Conservation (phyloP, 1,140 invertebrate species). For the Drosophila pandora region DNA sequence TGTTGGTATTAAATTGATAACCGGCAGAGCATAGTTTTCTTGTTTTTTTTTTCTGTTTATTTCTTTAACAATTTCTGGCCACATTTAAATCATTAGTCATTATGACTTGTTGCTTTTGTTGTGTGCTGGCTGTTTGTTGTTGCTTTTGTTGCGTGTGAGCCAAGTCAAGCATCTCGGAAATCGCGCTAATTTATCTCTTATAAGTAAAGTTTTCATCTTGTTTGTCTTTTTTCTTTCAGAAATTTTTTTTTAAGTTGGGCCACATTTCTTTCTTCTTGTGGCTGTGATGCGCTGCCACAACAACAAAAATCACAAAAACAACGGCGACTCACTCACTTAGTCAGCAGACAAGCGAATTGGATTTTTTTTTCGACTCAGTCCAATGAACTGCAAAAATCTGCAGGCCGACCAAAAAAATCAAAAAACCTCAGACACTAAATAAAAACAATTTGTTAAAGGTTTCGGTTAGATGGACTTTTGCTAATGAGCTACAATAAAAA, state of each 20-base stretch:
- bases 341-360: conserved; percentile 48
- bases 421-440: conserved; percentile 2
- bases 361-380: conserved; percentile 51
- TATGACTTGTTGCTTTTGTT: conserved; percentile 63
- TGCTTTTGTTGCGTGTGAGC: conserved; percentile 39
- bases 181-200: conserved; percentile 74
- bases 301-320: conserved; percentile 33
- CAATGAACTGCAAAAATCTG: conserved; percentile 73
- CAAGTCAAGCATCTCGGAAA: conserved; percentile 55
- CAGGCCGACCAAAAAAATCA: conserved; percentile 20
- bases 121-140: conserved; percentile 16
- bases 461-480: conserved; percentile 25
- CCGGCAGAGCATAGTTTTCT: conserved; percentile 2
- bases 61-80: conserved; percentile 59
- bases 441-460: conserved; percentile 15
- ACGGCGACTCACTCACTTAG: conserved; percentile 74
- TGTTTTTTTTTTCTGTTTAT: neutral
- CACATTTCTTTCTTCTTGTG: conserved; percentile 31
- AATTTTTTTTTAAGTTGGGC: conserved; percentile 22
- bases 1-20: conserved; percentile 41
- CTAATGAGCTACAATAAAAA: conserved; percentile 11
- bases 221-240: conserved; percentile 5
- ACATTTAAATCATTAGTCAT: conserved; percentile 76
- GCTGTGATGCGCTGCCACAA: conserved; percentile 3
- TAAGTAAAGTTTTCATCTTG: conserved; percentile 58